Base-by-base conservation (phyloP, 2,888 invertebrate genomes). In the Rhagonycha lutea region DNA sequence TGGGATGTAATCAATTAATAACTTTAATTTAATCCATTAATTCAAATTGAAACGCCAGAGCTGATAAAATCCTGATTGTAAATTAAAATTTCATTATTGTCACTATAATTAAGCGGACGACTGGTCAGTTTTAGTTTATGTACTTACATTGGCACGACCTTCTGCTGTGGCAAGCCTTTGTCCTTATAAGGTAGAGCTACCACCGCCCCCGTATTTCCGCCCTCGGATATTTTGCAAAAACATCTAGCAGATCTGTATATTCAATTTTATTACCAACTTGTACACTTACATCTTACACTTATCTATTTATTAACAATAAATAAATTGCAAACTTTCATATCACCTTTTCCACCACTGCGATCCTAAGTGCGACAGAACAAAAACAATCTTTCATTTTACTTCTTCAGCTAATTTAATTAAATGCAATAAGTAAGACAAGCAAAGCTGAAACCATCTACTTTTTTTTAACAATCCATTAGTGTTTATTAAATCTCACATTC, bases 181-280 rank as follows among this genome's bases (percentile, higher is more conserved):
- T 79, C 85, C 83, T 79, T 85, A 84, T 82, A 85, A 82, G 86
- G 86, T 80, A 83, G 32, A 32, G 82, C 83, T 80, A 84, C 84
- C 83, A 82, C 85, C 86, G 84, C 86, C 87, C 86, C 86, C 86
- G 84, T 81, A 79, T 78, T 79, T 81, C 82, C 86, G 85, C 86
- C 86, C 83, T 84, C 84, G 81, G 81, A 77, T 60, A 75, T 78
- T 76, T 79, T 75, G 79, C 80, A 76, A 80, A 80, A 80, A 80
- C 80, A 79, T 79, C 78, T 79, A 79, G 78, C 71, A 70, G 68
- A 67, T 47, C 68, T 68, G 60, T 61, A 78, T 74, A 78, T 76
- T 70, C 65, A 72, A 76, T 24, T 63, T 63, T 63, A 63, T 18
- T 24, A 24, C 24, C 63, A 63, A 63, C 24, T 63, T 63, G 63